Conservation (phyloP, 2,797 vertebrate genomes). For the Chiloscyllium punctatum region DNA sequence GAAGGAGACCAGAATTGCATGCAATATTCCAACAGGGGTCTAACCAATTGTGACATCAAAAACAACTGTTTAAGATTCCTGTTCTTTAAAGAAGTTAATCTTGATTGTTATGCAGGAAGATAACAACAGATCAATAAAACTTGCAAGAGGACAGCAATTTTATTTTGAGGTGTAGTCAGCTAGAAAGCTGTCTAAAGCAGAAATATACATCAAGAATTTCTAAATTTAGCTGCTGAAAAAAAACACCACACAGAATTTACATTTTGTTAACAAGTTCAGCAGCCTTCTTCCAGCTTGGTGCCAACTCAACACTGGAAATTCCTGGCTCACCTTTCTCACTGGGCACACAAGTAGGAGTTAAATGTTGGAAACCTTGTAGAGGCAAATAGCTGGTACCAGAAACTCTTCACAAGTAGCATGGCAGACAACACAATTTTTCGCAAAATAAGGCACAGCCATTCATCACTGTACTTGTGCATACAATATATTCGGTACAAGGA, state of each 20-base stretch:
- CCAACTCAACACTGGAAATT: not conserved
- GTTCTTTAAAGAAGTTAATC: not conserved
- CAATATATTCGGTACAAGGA: not conserved
- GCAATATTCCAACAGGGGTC: no score
- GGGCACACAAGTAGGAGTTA: not conserved
- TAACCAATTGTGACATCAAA: not conserved
- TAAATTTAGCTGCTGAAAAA: not conserved
- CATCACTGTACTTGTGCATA: not conserved
- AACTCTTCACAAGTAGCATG: not conserved
- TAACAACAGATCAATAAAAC: not conserved
- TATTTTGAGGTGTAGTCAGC: not conserved
- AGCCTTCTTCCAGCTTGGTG: not conserved
- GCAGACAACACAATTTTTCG: not conserved
- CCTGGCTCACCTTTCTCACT: not conserved
- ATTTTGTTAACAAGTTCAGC: not conserved
- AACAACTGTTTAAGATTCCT: not conserved
- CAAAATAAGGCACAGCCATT: not conserved
- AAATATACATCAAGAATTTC: not conserved
- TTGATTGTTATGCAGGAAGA: not conserved
- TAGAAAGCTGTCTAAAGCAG: not conserved
- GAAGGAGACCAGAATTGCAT: no score
- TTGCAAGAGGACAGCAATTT: not conserved
- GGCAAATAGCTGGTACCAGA: not conserved
- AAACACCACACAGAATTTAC: not conserved
- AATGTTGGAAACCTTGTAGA: not conserved